Percentiles rank a stretch among this genome's conserved stretches.
phyloP scores from a whole-genome alignment of 2,797 vertebrate species.

The Nyctalus aviator region DNA sequence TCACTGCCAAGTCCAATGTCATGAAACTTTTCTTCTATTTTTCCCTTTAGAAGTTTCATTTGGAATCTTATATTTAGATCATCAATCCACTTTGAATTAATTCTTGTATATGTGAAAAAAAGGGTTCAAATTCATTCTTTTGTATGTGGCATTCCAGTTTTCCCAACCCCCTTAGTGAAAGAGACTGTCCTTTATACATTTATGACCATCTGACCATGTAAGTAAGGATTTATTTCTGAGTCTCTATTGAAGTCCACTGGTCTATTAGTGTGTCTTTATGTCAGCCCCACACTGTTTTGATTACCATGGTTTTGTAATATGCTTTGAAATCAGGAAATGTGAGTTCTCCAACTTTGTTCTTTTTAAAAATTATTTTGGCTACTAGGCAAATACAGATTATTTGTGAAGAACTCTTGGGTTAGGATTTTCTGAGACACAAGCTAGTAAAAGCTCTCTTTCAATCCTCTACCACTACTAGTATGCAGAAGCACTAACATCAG shows the following conservation, averaged over 20 bases:
- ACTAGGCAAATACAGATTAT: neutral
- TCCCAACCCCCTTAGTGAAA: neutral
- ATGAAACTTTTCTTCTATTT: neutral
- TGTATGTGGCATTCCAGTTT: neutral
- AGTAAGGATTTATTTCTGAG: neutral
- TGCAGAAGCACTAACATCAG: neutral
- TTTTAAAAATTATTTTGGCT: constrained; percentile 7
- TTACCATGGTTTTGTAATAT: neutral
- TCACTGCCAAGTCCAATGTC: neutral
- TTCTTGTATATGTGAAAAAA: neutral
- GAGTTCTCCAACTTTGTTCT: neutral
- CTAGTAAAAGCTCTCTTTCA: constrained; percentile 8
- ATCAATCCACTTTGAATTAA: neutral
- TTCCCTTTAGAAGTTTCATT: constrained; percentile 16
- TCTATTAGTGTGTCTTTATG: neutral
- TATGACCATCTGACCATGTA: neutral
- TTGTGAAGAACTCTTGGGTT: neutral
- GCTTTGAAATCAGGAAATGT: constrained; percentile 8
- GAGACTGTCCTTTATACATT: neutral
- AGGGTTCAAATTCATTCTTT: neutral
- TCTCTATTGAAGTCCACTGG: neutral
- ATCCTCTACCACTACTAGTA: neutral
- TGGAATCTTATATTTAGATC: neutral
- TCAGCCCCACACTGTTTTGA: neutral
- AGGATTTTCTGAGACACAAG: neutral